Percentiles rank a stretch among this genome's conserved stretches.
phyloP scores from a whole-genome alignment of 2,888 invertebrate species.

The Eilema caniola region DNA sequence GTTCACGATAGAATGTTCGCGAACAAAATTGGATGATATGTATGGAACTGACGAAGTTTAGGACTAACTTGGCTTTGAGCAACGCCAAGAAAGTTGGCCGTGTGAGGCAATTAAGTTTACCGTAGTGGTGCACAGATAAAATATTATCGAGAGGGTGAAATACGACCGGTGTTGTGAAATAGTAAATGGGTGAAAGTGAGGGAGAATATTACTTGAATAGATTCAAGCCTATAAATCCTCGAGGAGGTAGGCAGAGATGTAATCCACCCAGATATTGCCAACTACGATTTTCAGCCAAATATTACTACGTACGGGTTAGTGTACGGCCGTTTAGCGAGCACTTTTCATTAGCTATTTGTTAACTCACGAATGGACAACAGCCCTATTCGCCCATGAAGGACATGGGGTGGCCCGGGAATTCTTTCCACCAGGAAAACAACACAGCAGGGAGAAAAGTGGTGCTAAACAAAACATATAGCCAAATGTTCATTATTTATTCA shows the following conservation, averaged over 20 bases:
- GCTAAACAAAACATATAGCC: background rate
- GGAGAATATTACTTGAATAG: background rate
- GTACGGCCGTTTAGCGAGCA: too few relatives aligned
- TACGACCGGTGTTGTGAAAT: conserved; percentile 20
- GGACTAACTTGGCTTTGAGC: conserved; percentile 42
- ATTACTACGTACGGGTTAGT: too few relatives aligned
- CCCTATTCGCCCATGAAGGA: too few relatives aligned
- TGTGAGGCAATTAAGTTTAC: conserved; percentile 47
- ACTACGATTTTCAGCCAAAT: conserved; percentile 29
- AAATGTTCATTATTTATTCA: background rate
- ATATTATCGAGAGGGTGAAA: conserved; percentile 28
- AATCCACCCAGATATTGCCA: too few relatives aligned
- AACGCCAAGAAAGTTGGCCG: conserved; percentile 50
- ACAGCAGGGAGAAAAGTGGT: conserved; percentile 14
- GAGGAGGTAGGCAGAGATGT: too few relatives aligned
- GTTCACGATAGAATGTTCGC: conserved; percentile 38
- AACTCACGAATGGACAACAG: too few relatives aligned
- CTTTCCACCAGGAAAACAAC: too few relatives aligned
- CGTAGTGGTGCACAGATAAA: conserved; percentile 34
- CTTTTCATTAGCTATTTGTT: too few relatives aligned
- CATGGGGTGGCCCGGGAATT: too few relatives aligned
- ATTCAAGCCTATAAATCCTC: too few relatives aligned
- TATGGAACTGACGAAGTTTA: conserved; percentile 48
- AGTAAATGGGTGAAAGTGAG: conserved; percentile 35
- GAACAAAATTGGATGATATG: conserved; percentile 48